Percentiles rank a stretch among this genome's conserved stretches.
phyloP scores from a whole-genome alignment of 2,797 vertebrate species.

The Gouania willdenowi region DNA sequence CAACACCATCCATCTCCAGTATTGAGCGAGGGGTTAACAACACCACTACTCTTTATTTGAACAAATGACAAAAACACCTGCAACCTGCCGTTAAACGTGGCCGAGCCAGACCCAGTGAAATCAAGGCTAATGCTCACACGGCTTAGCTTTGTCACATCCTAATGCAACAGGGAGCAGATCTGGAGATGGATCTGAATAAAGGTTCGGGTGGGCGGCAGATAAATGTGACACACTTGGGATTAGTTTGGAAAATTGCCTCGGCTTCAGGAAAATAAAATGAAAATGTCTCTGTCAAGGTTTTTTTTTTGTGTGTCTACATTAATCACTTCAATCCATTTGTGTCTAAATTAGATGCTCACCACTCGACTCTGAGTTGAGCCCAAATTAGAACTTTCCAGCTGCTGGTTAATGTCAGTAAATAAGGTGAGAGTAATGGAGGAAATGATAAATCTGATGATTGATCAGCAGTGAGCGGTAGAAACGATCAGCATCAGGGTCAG shows the following conservation, averaged over 20 bases:
- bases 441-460: constrained; percentile 46
- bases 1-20: too few species aligned
- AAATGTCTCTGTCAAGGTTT: constrained; percentile 30
- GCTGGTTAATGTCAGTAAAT: constrained; percentile 25
- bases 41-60: constrained; percentile 50
- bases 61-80: constrained; percentile 59
- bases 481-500: constrained; percentile 7
- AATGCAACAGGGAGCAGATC: constrained; percentile 33
- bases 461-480: constrained; percentile 13
- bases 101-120: constrained; percentile 47
- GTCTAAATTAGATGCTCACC: constrained; percentile 23
- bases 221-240: constrained; percentile 38
- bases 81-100: constrained; percentile 44
- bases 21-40: constrained; percentile 24
- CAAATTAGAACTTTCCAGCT: constrained; percentile 35
- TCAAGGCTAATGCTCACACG: constrained; percentile 53
- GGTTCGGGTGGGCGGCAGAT: constrained; percentile 25
- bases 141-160: constrained; percentile 54
- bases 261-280: constrained; percentile 41
- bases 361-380: constrained; percentile 17
- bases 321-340: constrained; percentile 41
- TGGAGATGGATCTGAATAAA: constrained; percentile 36
- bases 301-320: constrained; percentile 12
- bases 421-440: constrained; percentile 1
- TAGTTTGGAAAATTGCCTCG: constrained; percentile 38